phyloP scores from a whole-genome alignment of 2,797 vertebrate genomes.

The Lepus townsendii region DNA sequence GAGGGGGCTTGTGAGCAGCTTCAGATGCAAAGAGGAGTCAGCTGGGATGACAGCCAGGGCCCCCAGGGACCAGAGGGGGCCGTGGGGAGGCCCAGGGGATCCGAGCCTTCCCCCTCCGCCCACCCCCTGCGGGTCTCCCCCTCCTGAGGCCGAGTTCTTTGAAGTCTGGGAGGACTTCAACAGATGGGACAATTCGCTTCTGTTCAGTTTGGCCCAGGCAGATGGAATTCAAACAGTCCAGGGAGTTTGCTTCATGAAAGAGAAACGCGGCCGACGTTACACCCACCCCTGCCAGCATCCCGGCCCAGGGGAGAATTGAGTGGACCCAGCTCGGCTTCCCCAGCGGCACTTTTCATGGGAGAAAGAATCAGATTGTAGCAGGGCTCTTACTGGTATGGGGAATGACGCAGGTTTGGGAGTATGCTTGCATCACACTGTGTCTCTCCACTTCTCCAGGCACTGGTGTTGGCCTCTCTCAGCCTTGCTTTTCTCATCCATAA shows the following conservation, averaged over 20 bases:
- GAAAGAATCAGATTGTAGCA: not conserved
- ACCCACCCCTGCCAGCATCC: not conserved
- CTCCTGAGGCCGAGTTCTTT: constrained; percentile 62
- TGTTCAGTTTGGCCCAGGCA: constrained; percentile 71
- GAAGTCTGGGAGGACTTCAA: constrained; percentile 76
- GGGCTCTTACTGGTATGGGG: not conserved
- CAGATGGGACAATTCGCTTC: constrained; percentile 78
- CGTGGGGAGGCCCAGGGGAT: not conserved
- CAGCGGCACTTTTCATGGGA: not conserved
- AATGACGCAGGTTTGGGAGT: not conserved
- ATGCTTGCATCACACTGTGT: not conserved
- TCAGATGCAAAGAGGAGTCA: constrained; percentile 69
- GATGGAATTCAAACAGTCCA: not conserved
- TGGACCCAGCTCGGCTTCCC: not conserved
- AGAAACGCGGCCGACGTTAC: constrained; percentile 2
- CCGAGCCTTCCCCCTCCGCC: not conserved
- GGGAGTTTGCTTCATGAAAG: constrained; percentile 37
- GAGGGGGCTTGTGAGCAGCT: constrained; percentile 47
- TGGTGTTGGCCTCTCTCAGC: not conserved
- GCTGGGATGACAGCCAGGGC: constrained; percentile 47
- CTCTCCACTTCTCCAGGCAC: rapidly evolving
- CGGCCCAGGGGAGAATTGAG: not conserved
- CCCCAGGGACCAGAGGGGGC: not conserved
- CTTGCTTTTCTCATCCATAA: not conserved
- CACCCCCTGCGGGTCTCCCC: constrained; percentile 12